These are phyloP conservation scores for Equus quagga DNA, from an alignment of 2,113 vertebrate genomes.

Conservation along the genomic window DNA sequence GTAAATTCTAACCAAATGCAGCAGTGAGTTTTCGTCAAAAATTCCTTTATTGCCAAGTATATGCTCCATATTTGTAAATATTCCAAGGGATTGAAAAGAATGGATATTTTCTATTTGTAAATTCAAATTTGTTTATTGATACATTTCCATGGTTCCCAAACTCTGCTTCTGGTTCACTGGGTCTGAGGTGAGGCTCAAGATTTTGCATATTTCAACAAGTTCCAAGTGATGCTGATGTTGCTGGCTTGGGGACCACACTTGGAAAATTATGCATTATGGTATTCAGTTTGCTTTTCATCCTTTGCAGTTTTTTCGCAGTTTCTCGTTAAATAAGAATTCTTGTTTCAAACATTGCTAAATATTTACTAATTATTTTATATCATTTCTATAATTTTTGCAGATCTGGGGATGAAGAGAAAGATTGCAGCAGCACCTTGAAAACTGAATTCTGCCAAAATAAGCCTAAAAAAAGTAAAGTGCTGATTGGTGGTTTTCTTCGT, in stretches of 20 bases:
- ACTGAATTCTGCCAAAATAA: neutral
- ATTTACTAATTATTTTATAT: neutral
- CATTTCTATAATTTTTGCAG: neutral
- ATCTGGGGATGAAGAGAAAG: neutral
- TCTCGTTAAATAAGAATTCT: neutral
- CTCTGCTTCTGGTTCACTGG: neutral
- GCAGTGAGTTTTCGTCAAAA: neutral
- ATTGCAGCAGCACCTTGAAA: neutral
- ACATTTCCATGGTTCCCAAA: neutral
- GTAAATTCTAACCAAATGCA: conserved; percentile 7
- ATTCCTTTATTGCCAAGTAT: neutral
- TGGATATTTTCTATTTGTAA: neutral
- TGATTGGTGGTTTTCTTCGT: neutral
- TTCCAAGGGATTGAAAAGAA: neutral
- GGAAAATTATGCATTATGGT: neutral
- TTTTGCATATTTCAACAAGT: neutral
- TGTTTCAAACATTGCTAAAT: neutral
- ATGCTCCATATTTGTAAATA: neutral
- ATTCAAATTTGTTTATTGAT: neutral
- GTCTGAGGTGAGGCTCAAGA: neutral
- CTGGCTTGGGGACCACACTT: neutral
- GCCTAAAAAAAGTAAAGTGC: neutral
- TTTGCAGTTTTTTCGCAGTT: neutral
- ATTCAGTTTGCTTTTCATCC: neutral
- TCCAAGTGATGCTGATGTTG: neutral